Evolutionary conservation across 2,888 invertebrate species (phyloP).

Genomic region (Orthonychiurus folsomi): DNA sequence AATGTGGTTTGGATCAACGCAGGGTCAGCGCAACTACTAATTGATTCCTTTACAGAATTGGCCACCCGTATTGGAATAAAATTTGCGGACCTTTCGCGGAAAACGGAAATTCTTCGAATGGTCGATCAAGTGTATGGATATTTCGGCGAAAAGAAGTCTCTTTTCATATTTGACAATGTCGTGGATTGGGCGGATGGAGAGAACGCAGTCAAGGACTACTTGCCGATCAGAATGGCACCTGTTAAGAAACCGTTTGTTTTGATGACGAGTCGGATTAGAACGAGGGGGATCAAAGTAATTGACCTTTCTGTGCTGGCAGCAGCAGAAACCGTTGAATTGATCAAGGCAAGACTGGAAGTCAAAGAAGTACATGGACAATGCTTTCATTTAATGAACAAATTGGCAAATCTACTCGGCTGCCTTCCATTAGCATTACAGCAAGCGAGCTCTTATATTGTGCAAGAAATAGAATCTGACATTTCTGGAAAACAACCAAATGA

Average conservation of each 20-base stretch:
- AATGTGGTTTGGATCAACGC: background rate
- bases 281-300: too few relatives aligned
- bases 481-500: too few relatives aligned
- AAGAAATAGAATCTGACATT: too few relatives aligned
- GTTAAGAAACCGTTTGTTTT: background rate
- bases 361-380: too few relatives aligned
- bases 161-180: slow-evolving; percentile 5
- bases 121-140: background rate
- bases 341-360: too few relatives aligned
- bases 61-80: background rate
- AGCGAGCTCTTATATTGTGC: too few relatives aligned
- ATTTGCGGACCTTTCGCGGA: background rate
- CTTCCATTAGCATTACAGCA: too few relatives aligned
- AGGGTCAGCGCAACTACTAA: background rate
- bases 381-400: too few relatives aligned
- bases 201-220: background rate
- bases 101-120: background rate
- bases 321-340: too few relatives aligned
- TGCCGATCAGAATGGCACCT: background rate
- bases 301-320: too few relatives aligned
- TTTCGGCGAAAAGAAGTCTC: background rate
- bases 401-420: too few relatives aligned
- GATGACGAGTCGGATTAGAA: background rate
- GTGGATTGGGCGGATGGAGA: background rate
- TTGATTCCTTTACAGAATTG: background rate